Evolutionary conservation across 2,888 invertebrate species (phyloP), one percentile per base, ranked within the genome.

Genomic region (Trissonchulus latispiculum): DNA sequence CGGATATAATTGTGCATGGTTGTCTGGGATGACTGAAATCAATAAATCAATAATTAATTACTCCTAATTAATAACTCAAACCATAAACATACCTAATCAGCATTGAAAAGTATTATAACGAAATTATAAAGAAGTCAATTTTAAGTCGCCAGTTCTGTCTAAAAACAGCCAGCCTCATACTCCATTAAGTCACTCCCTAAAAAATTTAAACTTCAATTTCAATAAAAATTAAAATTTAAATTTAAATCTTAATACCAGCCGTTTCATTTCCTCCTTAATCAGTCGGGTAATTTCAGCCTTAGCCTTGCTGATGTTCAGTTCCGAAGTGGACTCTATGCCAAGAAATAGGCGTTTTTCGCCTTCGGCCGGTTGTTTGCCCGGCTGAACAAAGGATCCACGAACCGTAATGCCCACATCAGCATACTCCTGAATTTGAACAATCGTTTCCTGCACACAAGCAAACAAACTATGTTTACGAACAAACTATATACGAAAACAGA

Each of bases 401-500:
- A 99, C 99, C 0, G 97, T 96, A 76, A 99, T 91, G 61, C 99
- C 99, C 0, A 97, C 99, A 84, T 99, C 99, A 0, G 96, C 96
- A 84, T 96, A 97, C 84, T 99, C 99, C 70, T 95, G 94, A 80
- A 99, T 96, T 83, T 97, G 93, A 0, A 95, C 95, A 77, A 99
- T 85, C 2, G 97, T 95, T 86, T 99, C 99, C 90, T 92, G 87
- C 18, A 79, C 77, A 72, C 35, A 2, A n/a, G n/a, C n/a, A n/a
- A n/a, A n/a, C n/a, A n/a, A n/a, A n/a, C n/a, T n/a, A n/a, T n/a
- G n/a, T n/a, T n/a, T n/a, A n/a, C n/a, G n/a, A n/a, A n/a, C n/a
- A n/a, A n/a, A n/a, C n/a, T n/a, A n/a, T n/a, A n/a, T n/a, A n/a
- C n/a, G n/a, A n/a, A n/a, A n/a, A n/a, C n/a, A n/a, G n/a, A n/a